phyloP scores from a whole-genome alignment of 1,140 invertebrate genomes.

The Aporrectodea caliginosa region DNA sequence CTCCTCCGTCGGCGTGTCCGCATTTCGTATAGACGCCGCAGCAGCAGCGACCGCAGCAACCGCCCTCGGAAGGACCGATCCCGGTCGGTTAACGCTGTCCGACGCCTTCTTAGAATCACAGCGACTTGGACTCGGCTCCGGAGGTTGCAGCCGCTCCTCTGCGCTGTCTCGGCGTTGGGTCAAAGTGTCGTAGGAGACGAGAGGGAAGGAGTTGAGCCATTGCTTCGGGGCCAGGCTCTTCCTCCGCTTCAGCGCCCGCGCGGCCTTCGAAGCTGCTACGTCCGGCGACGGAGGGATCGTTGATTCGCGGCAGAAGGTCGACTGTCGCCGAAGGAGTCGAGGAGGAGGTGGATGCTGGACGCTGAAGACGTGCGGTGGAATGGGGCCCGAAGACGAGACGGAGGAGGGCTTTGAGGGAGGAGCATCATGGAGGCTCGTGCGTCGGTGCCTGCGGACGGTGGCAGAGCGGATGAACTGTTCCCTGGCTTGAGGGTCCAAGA shows the following conservation, averaged over 20 bases:
- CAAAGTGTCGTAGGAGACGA: background rate
- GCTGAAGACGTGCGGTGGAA: no score
- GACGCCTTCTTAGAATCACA: background rate
- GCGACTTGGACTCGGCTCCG: background rate
- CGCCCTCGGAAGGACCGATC: background rate
- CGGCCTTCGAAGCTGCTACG: background rate
- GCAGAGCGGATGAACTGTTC: constrained; percentile 24
- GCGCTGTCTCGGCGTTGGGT: background rate
- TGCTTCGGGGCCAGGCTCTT: background rate
- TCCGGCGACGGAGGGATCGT: no score
- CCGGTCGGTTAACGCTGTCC: background rate
- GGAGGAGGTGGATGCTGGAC: background rate
- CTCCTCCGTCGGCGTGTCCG: no score
- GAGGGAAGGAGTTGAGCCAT: background rate
- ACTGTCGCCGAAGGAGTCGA: background rate
- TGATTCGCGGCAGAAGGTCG: no score
- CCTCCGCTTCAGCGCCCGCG: background rate
- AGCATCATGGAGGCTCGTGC: background rate
- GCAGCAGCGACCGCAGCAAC: background rate
- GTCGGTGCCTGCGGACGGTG: background rate
- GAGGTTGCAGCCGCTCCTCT: background rate
- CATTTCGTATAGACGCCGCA: no score
- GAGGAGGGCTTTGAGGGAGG: no score
- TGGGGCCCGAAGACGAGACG: background rate
- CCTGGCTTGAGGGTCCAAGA: constrained; percentile 20